Conservation (phyloP, 1,140 invertebrate species). For the Argopecten irradians region DNA sequence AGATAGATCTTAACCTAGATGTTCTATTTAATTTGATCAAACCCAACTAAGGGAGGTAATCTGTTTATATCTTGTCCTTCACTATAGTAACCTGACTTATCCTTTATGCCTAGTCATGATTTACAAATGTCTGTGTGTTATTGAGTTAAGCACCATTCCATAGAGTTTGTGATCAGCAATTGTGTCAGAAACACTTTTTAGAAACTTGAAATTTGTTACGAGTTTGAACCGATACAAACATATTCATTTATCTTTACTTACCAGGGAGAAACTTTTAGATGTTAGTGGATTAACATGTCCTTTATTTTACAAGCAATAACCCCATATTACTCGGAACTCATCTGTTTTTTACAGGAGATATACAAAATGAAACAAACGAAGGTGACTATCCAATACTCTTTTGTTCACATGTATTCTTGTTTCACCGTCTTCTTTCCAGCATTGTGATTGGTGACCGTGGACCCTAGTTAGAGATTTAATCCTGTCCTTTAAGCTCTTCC, state of each 20-base stretch:
- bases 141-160: no score
- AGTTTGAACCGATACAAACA: no score
- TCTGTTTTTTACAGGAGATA: slow-evolving; percentile 22
- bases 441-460: slow-evolving; percentile 15
- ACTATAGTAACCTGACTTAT: no score
- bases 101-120: no score
- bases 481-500: neutral
- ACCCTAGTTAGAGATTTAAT: neutral
- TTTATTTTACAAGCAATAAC: neutral
- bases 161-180: no score
- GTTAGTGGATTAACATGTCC: neutral
- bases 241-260: neutral
- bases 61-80: no score
- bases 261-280: neutral
- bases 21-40: no score
- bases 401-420: neutral
- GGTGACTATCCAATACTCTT: neutral
- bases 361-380: neutral
- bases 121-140: no score
- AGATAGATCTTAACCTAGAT: no score
- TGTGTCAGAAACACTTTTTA: no score
- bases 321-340: neutral
- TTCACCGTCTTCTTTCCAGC: neutral
- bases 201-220: no score
- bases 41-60: no score